phyloP scores from a whole-genome alignment of 2,113 vertebrate species.

The Vireo altiloquus region DNA sequence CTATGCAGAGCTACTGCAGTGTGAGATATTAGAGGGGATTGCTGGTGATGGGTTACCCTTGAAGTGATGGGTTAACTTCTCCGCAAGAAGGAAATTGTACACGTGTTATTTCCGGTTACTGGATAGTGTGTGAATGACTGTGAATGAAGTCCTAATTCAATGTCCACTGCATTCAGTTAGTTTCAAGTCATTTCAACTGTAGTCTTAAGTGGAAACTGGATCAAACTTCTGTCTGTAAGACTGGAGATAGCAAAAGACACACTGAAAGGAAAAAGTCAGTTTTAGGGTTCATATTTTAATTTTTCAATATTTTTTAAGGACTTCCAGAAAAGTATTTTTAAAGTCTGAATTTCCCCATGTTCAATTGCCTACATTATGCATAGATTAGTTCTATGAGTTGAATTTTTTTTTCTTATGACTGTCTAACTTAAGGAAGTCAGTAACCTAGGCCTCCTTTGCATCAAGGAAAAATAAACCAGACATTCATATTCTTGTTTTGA shows the following conservation, averaged over 20 bases:
- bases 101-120: background rate
- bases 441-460: background rate
- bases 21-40: background rate
- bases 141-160: background rate
- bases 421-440: background rate
- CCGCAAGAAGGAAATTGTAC: background rate
- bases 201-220: background rate
- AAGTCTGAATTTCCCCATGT: background rate
- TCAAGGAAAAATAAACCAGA: background rate
- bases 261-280: background rate
- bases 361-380: background rate
- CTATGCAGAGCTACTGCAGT: background rate
- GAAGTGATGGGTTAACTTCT: background rate
- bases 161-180: background rate
- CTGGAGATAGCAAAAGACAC: background rate
- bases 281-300: background rate
- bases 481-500: background rate
- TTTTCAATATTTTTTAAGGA: background rate
- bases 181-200: background rate
- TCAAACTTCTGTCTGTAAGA: background rate
- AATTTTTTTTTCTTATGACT: background rate
- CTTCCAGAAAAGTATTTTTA: background rate
- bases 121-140: background rate
- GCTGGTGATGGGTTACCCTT: background rate
- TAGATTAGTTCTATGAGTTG: background rate